These are phyloP conservation scores for Lamprologus lemairii DNA, from an alignment of 2,113 vertebrate genomes.

Conservation along the genomic window DNA sequence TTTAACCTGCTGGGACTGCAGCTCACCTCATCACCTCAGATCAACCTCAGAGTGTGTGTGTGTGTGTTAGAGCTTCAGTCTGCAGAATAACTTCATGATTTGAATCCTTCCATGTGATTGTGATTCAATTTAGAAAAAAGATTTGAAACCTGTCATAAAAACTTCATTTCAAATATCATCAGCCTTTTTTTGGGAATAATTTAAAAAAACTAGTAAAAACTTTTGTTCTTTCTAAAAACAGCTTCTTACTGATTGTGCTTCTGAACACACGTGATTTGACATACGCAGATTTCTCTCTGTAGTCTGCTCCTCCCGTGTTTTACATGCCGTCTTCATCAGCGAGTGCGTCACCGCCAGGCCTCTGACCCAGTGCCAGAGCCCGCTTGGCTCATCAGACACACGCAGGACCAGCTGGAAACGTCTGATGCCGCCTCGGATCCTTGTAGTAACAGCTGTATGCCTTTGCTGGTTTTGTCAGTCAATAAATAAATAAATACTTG, in stretches of 20 bases:
- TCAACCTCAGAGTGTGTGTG: neutral
- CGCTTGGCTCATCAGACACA: neutral
- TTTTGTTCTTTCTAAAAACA: slow-evolving; percentile 35
- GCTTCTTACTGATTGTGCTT: slow-evolving; percentile 47
- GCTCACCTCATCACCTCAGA: neutral
- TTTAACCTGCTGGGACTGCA: neutral
- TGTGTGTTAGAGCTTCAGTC: neutral
- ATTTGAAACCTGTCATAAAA: slow-evolving; percentile 19
- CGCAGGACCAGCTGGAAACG: neutral
- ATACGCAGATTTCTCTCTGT: neutral
- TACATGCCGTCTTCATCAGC: neutral
- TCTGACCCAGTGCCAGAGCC: neutral
- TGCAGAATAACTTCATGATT: neutral
- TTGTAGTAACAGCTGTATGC: slow-evolving; percentile 47
- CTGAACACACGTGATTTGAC: slow-evolving; percentile 7
- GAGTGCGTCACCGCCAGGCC: neutral
- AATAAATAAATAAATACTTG: slow-evolving; percentile 73
- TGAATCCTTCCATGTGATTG: neutral
- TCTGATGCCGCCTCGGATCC: neutral
- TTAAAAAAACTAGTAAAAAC: slow-evolving; percentile 12
- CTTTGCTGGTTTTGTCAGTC: slow-evolving; percentile 45
- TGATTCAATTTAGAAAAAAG: slow-evolving; percentile 23
- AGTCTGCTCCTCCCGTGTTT: neutral
- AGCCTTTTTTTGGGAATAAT: neutral
- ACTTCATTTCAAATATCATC: slow-evolving; percentile 41